Evolutionary conservation across 2,797 vertebrate species (phyloP), one percentile per base, ranked within the genome.

Genomic region (Gambelia wislizenii): DNA sequence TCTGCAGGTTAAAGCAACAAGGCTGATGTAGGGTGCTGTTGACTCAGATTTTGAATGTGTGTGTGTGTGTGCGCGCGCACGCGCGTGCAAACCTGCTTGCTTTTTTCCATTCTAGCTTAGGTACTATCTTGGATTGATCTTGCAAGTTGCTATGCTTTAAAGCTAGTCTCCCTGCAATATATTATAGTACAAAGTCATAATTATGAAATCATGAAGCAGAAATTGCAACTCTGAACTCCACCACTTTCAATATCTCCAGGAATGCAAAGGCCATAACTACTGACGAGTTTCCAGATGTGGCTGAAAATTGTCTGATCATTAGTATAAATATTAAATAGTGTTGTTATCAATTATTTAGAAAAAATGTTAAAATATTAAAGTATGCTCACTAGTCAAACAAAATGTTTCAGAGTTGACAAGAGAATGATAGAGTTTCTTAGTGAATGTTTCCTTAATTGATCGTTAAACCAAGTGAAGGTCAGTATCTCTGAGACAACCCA

Each of bases 331-430:
- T 85, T 61, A 61, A 85, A 85, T n/a, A 14, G 72, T 72, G 44
- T 44, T 76, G 84, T 47, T 85, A 61, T 85, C 22, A 78, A 86
- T 86, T 64, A 78, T 78, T 86, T 78, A 86, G 59, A 76, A 75
- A 47, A 86, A 67, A 67, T 86, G 56, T 86, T 86, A 25, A 78
- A 85, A 78, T 78, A 78, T 78, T 86, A 49, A 78, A 86, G 85
- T 49, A 27, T 14, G 44, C 33, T 86, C 33, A 18, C 75, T 64
- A 49, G 42, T 86, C 56, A 86, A 78, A 86, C 75, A 78, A 86
- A 86, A 86, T 78, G 56, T 86, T 86, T 86, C 56, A 86, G 54
- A 59, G 54, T 49, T 3, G 33, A 6, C 36, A 42, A 86, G 59
- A 86, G 59, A 78, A 86, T 86, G 42, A 86, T 9, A 14, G 74